phyloP scores from a whole-genome alignment of 2,797 vertebrate genomes.

The Labroides dimidiatus region DNA sequence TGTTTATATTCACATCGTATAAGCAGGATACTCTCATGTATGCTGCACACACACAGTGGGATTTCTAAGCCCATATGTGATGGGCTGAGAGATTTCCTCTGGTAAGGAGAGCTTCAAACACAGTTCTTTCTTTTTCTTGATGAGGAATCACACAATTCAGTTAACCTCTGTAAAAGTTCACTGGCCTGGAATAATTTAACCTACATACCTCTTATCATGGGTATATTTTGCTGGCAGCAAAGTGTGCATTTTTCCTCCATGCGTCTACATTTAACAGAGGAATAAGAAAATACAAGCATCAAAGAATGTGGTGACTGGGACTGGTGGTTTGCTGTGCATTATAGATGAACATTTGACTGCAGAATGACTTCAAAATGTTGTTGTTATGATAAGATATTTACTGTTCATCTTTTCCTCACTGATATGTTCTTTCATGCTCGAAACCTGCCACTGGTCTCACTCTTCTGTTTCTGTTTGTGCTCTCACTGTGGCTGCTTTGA shows the following conservation, averaged over 20 bases:
- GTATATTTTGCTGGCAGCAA: not conserved
- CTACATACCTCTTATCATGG: not conserved
- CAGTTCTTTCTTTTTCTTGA: not conserved
- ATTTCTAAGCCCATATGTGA: not conserved
- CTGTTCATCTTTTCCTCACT: not conserved
- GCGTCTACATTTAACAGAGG: not conserved
- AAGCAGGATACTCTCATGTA: not conserved
- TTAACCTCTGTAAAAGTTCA: not conserved
- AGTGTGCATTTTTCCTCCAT: not conserved
- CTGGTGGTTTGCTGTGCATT: not conserved
- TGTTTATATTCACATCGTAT: not conserved
- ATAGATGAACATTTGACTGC: not conserved
- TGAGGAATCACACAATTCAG: conserved; percentile 4
- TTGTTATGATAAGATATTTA: conserved; percentile 7
- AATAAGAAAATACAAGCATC: not conserved
- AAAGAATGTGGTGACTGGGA: not conserved
- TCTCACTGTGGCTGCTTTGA: not conserved
- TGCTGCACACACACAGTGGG: not conserved
- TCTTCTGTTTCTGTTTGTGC: not conserved
- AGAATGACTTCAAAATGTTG: conserved; percentile 1
- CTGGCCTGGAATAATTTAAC: not conserved
- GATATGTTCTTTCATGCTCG: not conserved
- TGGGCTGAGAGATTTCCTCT: not conserved
- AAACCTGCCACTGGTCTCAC: not conserved
- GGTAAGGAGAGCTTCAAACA: not conserved